phyloP scores from a whole-genome alignment of 2,113 vertebrate genomes.

The Neodon shergylaensis region DNA sequence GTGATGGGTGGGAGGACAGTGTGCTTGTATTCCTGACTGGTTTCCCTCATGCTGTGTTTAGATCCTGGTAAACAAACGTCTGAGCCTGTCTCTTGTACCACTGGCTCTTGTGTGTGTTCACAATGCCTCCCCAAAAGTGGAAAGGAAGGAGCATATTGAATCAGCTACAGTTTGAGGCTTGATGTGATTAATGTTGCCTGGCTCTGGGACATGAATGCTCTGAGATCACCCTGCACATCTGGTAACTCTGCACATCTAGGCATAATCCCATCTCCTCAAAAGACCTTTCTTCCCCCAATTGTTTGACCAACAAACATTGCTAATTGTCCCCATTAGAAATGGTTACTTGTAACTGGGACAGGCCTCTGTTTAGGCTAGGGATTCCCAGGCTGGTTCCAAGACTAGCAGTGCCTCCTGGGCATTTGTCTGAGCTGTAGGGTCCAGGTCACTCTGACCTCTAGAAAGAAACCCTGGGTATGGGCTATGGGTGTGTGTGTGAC shows the following conservation, averaged over 20 bases:
- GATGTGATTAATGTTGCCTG: not conserved
- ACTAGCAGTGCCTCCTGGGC: not conserved
- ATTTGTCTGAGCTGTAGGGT: not conserved
- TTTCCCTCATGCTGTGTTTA: not conserved
- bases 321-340: constrained; percentile 8
- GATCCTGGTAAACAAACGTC: not conserved
- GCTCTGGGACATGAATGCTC: constrained; percentile 41
- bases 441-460: not conserved
- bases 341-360: not conserved
- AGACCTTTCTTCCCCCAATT: constrained; percentile 51
- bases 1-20: not conserved
- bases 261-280: constrained; percentile 42
- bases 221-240: constrained; percentile 48
- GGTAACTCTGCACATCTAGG: no score
- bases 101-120: not conserved
- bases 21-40: not conserved
- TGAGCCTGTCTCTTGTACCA: not conserved
- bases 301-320: constrained; percentile 59
- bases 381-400: not conserved
- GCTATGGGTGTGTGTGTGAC: not conserved
- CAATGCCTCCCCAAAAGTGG: not conserved
- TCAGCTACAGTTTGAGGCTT: not conserved
- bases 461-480: not conserved
- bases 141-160: not conserved
- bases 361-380: not conserved